Evolutionary conservation across 2,113 vertebrate genomes (phyloP).

Genomic region (Ahaetulla prasina): DNA sequence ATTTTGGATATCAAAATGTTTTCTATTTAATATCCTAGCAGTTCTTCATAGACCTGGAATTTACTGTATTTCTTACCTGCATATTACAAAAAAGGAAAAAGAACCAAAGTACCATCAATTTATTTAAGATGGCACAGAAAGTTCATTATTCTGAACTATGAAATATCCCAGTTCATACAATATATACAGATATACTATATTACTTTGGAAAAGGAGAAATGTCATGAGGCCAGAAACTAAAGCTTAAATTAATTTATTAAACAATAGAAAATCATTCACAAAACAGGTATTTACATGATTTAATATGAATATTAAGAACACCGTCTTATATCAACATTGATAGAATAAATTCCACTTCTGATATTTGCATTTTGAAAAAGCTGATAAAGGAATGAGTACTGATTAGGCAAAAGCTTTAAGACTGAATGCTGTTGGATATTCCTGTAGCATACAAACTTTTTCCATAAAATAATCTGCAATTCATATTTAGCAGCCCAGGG

Average conservation of each 20-base stretch:
- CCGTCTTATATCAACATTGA: slow-evolving; percentile 41
- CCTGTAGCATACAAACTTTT: neutral
- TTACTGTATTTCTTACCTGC: neutral
- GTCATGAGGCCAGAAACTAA: slow-evolving; percentile 39
- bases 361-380: neutral
- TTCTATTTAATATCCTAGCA: neutral
- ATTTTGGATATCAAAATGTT: neutral
- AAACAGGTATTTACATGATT: slow-evolving; percentile 57
- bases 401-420: neutral
- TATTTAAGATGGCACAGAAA: neutral
- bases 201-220: slow-evolving; percentile 56
- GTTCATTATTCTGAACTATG: neutral
- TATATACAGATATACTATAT: neutral
- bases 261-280: slow-evolving; percentile 50
- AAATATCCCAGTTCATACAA: neutral
- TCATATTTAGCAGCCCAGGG: neutral
- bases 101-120: neutral
- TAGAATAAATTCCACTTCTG: slow-evolving; percentile 8
- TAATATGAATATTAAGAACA: slow-evolving; percentile 48
- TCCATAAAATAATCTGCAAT: neutral
- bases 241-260: slow-evolving; percentile 57
- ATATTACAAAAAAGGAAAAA: neutral
- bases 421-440: neutral
- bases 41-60: neutral
- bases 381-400: neutral